Base-by-base conservation (phyloP, 2,888 invertebrate genomes). In the Oegoconia quadripuncta region DNA sequence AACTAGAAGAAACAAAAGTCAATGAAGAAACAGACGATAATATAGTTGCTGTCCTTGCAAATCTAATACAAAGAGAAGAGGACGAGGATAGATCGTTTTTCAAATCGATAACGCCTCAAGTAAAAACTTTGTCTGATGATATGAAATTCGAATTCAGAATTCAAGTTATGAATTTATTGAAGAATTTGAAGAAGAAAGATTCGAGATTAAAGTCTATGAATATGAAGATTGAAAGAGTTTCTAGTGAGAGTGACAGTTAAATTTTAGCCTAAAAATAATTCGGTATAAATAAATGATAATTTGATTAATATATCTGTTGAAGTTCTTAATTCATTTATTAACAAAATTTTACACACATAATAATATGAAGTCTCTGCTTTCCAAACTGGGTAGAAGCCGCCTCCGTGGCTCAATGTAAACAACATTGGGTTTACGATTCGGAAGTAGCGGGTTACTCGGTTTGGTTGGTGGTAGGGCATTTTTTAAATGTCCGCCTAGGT, bases 71-170 rank as follows among this genome's bases (percentile, higher is more conserved):
- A n/a, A 72, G 59, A 20, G 81, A 82, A 35, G 74, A 78, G 3
- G 81, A 82, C 16, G 80, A 80, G 32, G 80, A 81, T 26, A 65
- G 73, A 28, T 67, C 79, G 0, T 82, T 81, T 53, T 82, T 82
- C 36, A 74, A 65, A 20, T 79, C 80, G 0, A 69, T 82, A 27
- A 64, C 66, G 1, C 78, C 80, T 0, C 42, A 65, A 0, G 79
- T 82, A 2, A 79, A 79, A 45, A 52, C 49, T 1, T 46, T 82
- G 12, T 62, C 71, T 0, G 68, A 69, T 4, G 59, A 60, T 3
- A 58, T 68, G 0, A 82, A 75, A 47, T 58, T 78, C 7, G 61
- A 70, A 33, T 82, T 82, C 32, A 64, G 74, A 47, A 74, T 81
- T 45, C 56, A 67, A 43, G 73, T 80, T 3, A 64, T 82, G 66